Base-by-base conservation (phyloP, 2,888 invertebrate genomes). In the Adelognathus sp. region DNA sequence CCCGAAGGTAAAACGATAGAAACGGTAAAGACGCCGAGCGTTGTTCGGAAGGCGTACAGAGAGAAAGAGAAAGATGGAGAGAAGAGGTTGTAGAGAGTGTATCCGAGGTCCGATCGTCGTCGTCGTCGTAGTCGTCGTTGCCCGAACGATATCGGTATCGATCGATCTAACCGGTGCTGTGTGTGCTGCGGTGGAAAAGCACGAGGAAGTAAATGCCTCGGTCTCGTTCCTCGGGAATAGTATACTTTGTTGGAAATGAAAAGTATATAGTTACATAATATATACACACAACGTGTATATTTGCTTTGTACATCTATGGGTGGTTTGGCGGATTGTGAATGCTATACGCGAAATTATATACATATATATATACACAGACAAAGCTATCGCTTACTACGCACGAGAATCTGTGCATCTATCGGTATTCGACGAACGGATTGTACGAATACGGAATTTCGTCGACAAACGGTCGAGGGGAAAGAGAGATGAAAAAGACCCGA, bases 191-290 rank as follows among this genome's bases (percentile, higher is more conserved):
- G 71, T 77, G 56, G 63, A 80, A 70, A 60, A 75, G 80, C 74
- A 81, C 80, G 77, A 81, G 81, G 77, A 77, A 80, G 70, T 80
- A 75, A 80, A 80, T 78, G 66, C 79, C 70, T 81, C 73, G 82
- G 86, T 84, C 83, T 44, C 70, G 67, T 56, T 60, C 71, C 61
- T 63, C 52, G 72, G 54, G 50, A 76, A 76, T 76, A 67, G 54
- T 46, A 74, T 70, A 75, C 60, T 81, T 70, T 76, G 50, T 56
- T n/a, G n/a, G n/a, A n/a, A n/a, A 76, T 67, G 41, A 41, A 77
- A 77, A 76, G n/a, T n/a, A n/a, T n/a, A n/a, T n/a, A n/a, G n/a
- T n/a, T 76, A 44, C 60, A 71, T 69, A 63, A 61, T 78, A 74
- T 74, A 56, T 60, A 73, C 74, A 31, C 6, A 31, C 14, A 24